Evolutionary conservation across 2,888 invertebrate genomes (phyloP).

Genomic region (Ditula angustiorana): DNA sequence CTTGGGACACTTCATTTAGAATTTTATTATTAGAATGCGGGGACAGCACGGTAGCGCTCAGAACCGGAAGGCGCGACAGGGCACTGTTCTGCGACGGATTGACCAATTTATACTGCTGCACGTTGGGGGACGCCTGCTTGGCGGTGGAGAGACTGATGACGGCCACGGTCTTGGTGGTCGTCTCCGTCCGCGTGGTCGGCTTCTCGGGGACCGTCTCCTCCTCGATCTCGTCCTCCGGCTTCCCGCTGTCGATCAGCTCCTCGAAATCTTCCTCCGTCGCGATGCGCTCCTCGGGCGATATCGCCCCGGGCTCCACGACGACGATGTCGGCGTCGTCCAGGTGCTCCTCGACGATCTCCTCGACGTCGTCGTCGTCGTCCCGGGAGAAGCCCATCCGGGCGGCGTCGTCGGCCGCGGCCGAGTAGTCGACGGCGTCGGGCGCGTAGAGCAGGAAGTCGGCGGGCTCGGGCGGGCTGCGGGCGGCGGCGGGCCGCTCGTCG

Average conservation of each 20-base stretch:
- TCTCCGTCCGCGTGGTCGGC: conserved; percentile 79
- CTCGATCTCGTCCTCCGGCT: conserved; percentile 80
- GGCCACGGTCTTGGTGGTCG: conserved; percentile 82
- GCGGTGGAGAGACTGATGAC: conserved; percentile 80
- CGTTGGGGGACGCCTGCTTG: conserved; percentile 67
- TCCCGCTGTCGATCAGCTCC: conserved; percentile 87
- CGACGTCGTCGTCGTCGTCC: conserved; percentile 58
- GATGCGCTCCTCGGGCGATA: conserved; percentile 87
- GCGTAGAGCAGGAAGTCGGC: conserved; percentile 88
- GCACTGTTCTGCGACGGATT: conserved; percentile 62
- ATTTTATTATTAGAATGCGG: conserved; percentile 79
- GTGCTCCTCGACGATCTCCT: conserved; percentile 64
- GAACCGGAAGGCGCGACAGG: conserved; percentile 70
- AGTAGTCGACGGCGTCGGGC: conserved; percentile 86
- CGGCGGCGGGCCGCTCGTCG: conserved; percentile 51
- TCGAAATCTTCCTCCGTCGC: conserved; percentile 89
- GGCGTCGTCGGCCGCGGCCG: conserved; percentile 83
- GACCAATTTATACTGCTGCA: conserved; percentile 79
- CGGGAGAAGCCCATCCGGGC: conserved; percentile 63
- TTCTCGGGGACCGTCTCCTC: conserved; percentile 65
- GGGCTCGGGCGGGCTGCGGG: conserved; percentile 85
- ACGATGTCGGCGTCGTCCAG: conserved; percentile 87
- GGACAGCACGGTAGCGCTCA: conserved; percentile 68
- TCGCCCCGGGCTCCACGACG: conserved; percentile 85
- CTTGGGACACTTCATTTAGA: conserved; percentile 84